Conservation (phyloP, 2,888 invertebrate genomes). For the Pediacus dermestoides region DNA sequence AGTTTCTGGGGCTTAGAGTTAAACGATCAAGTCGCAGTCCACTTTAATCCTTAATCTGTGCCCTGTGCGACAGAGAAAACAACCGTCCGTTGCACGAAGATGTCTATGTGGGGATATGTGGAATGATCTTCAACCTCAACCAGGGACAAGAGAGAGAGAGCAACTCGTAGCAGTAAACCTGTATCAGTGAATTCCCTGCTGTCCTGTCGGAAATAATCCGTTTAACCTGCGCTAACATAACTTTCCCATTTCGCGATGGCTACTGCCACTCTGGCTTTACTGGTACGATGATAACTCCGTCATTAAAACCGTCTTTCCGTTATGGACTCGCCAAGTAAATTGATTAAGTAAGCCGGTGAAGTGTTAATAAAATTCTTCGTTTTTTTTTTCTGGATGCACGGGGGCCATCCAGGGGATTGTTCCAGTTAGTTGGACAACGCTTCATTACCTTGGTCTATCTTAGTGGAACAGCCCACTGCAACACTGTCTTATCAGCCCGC, state of each 20-base stretch:
- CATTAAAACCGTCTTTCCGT: conserved; percentile 36
- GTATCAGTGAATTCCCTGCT: conserved; percentile 22
- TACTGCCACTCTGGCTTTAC: too few relatives aligned
- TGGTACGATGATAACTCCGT: conserved; percentile 45
- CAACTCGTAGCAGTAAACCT: conserved; percentile 27
- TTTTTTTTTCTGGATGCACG: conserved; percentile 25
- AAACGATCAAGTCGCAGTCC: conserved; percentile 38
- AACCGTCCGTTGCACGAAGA: conserved; percentile 28
- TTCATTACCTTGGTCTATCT: conserved; percentile 45
- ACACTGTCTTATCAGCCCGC: conserved; percentile 41
- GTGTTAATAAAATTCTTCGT: conserved; percentile 39
- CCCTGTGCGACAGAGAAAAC: conserved; percentile 31
- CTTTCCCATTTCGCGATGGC: conserved; percentile 48
- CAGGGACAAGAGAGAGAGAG: conserved; percentile 22
- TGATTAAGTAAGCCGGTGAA: conserved; percentile 43
- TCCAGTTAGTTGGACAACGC: conserved; percentile 37
- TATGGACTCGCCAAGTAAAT: neutral
- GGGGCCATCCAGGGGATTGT: too few relatives aligned
- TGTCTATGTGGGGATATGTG: too few relatives aligned
- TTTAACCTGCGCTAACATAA: conserved; percentile 50
- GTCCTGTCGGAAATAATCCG: conserved; percentile 43
- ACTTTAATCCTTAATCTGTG: conserved; percentile 39
- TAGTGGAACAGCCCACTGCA: conserved; percentile 37
- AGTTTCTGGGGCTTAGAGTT: conserved; percentile 39
- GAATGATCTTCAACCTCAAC: conserved; percentile 25